These are phyloP conservation scores for Siniperca undulata DNA, from an alignment of 2,797 vertebrate species.

Conservation along the genomic window DNA sequence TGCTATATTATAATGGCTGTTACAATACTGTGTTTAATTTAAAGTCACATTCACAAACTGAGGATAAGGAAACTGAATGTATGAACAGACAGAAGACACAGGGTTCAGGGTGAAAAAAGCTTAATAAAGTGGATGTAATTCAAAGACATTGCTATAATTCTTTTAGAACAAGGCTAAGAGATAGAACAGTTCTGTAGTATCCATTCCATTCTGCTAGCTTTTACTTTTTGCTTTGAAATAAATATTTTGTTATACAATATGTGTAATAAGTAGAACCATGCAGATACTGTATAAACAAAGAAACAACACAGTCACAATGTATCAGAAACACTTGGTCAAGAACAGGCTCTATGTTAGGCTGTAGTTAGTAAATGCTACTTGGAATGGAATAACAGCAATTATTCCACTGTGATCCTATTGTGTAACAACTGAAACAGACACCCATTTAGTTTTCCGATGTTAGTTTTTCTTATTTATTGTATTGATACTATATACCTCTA, in stretches of 20 bases:
- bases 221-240: neutral
- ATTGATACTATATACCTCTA: no score
- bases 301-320: neutral
- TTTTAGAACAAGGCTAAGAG: neutral
- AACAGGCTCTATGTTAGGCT: slow-evolving; percentile 9
- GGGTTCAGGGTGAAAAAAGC: no score
- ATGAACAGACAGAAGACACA: neutral
- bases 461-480: no score
- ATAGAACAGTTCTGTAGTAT: neutral
- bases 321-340: neutral
- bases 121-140: neutral
- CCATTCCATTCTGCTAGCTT: neutral
- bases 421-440: slow-evolving; percentile 30
- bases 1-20: neutral
- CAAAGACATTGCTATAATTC: neutral
- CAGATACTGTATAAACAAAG: neutral
- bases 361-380: slow-evolving; percentile 8
- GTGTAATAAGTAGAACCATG: neutral
- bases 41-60: neutral
- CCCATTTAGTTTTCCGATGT: no score
- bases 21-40: neutral
- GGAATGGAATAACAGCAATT: neutral
- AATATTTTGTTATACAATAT: neutral
- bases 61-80: neutral
- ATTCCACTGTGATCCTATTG: slow-evolving; percentile 36